Percentiles rank a stretch among this genome's conserved stretches.
Conservation (phyloP, 2,888 invertebrate genomes). For the Tanytarsus gracilentus region DNA sequence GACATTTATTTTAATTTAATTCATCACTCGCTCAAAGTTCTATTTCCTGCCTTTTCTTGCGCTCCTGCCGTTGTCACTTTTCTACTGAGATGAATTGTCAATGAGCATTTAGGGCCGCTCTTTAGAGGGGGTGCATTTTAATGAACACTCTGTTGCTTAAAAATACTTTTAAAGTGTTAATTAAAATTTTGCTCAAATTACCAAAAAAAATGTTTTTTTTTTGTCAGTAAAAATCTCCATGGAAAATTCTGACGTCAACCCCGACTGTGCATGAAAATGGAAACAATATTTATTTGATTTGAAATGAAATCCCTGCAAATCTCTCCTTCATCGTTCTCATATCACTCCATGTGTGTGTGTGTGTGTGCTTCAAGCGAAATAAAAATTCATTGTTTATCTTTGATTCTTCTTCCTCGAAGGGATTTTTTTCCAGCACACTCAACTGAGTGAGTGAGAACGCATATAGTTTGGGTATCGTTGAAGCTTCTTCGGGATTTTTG, state of each 20-base stretch:
- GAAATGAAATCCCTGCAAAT: slow-evolving; percentile 9
- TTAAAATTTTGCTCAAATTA: not conserved
- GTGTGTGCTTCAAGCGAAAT: not conserved
- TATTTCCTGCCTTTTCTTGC: not conserved
- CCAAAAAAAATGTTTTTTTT: too few relatives aligned
- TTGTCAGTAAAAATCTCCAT: too few relatives aligned
- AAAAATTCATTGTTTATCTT: not conserved
- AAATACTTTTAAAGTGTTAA: not conserved
- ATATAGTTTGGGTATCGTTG: too few relatives aligned
- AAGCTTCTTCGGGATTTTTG: too few relatives aligned
- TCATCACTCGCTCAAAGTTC: not conserved
- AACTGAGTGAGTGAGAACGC: too few relatives aligned
- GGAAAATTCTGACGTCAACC: too few relatives aligned
- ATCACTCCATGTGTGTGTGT: not conserved
- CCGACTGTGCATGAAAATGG: too few relatives aligned
- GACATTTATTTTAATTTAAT: slow-evolving; percentile 21
- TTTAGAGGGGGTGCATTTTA: slow-evolving; percentile 13
- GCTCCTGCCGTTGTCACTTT: not conserved
- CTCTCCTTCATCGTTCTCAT: not conserved
- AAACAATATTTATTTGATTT: slow-evolving; percentile 17
- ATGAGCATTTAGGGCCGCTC: too few relatives aligned
- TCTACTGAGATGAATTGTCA: not conserved
- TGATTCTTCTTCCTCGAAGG: not conserved
- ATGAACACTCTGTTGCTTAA: slow-evolving; percentile 1
- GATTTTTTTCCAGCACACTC: too few relatives aligned